Percentiles rank a stretch among this genome's conserved stretches.
Evolutionary conservation across 2,113 vertebrate species (phyloP).

Genomic region (Nibea albiflora): DNA sequence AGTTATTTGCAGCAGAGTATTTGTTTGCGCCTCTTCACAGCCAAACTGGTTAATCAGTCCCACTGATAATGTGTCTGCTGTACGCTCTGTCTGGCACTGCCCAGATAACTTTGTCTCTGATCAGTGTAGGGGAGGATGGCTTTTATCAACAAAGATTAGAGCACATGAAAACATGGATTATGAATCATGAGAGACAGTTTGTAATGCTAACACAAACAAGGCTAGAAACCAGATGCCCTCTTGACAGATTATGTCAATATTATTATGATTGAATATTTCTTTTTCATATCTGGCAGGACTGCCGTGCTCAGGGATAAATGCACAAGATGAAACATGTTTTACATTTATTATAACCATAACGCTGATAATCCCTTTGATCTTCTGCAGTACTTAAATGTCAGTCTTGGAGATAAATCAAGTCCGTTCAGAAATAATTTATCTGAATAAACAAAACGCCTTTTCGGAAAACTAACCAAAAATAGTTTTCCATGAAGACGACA

Average conservation of each 20-base stretch:
- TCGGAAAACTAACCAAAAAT: slow-evolving; percentile 18
- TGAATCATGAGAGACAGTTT: slow-evolving; percentile 37
- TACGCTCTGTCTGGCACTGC: slow-evolving; percentile 30
- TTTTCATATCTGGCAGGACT: slow-evolving; percentile 23
- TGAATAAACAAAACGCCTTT: slow-evolving; percentile 32
- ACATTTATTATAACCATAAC: slow-evolving; percentile 14
- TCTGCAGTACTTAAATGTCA: slow-evolving; percentile 5
- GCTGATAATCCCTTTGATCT: slow-evolving; percentile 35
- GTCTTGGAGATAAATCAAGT: slow-evolving; percentile 38
- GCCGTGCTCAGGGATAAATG: neutral
- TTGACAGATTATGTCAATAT: slow-evolving; percentile 25
- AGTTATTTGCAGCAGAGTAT: slow-evolving; percentile 3
- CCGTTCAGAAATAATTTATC: slow-evolving; percentile 17
- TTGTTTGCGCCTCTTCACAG: neutral
- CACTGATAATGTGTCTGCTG: slow-evolving; percentile 46
- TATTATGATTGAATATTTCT: slow-evolving; percentile 30
- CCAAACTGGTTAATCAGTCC: slow-evolving; percentile 25
- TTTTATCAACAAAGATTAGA: slow-evolving; percentile 59
- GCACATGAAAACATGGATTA: slow-evolving; percentile 38
- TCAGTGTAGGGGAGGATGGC: slow-evolving; percentile 20
- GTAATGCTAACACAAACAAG: slow-evolving; percentile 28
- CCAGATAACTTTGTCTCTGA: slow-evolving; percentile 30
- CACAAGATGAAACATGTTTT: slow-evolving; percentile 14
- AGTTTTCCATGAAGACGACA: slow-evolving; percentile 46
- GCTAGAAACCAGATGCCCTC: slow-evolving; percentile 19